Base-by-base conservation (phyloP, 2,113 vertebrate genomes). In the Meleagris gallopavo region DNA sequence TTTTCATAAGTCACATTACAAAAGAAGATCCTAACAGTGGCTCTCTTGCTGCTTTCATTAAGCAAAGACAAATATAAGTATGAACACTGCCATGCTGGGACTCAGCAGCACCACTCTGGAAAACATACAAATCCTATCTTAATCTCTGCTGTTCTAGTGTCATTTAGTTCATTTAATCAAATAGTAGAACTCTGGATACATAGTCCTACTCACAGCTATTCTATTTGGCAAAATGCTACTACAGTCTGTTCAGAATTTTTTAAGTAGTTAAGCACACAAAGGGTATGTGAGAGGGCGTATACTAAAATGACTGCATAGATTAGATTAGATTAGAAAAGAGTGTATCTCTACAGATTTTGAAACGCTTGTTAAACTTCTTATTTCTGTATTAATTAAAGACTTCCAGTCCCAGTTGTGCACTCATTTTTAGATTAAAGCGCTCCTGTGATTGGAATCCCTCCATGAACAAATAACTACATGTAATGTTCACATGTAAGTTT, bases 351-450 rank as follows among this genome's bases (percentile, higher is more conserved):
- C 40, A 52, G 64, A 48, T 83, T 81, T 83, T 93, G 36, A 50
- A 86, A 81, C 54, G 52, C 64, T 89, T 81, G 19, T 90, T 94
- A 90, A 96, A 70, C 36, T 86, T 74, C 69, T 90, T 25, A 79
- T 92, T 80, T 74, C 50, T 69, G 86, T 93, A 34, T 83, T 95
- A 93, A 95, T 91, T 95, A 90, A 93, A 94, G 93, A 64, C 46
- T 96, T 54, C 57, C 46, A 25, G 20, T 92, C 60, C 64, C 52
- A 87, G 52, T 74, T 83, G 19, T 55, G 46, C 55, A 71, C 19
- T 36, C 67, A 36, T 93, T 95, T 94, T 75, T 34, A 86, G 38
- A 75, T 94, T 93, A 52, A 88, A 94, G 36, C 85, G 25, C 46
- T 96, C 22, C 34, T 55, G 32, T 29, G 25, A 62, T 38, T 94